These are phyloP conservation scores for Aphidoletes aphidimyza DNA, from an alignment of 2,888 invertebrate genomes.

Conservation along the genomic window DNA sequence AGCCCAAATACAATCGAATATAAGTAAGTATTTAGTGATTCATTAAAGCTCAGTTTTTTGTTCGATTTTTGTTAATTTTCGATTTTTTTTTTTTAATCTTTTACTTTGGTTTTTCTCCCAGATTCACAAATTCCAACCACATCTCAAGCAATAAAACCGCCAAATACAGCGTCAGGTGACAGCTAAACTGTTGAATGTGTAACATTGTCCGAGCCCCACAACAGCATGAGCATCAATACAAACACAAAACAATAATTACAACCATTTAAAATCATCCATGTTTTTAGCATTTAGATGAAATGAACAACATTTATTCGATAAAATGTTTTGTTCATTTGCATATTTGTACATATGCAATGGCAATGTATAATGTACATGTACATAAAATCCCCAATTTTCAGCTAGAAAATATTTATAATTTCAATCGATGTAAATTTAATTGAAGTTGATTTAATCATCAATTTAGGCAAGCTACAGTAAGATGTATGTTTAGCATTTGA, in stretches of 20 bases:
- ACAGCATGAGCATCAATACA: background rate
- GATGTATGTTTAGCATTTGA: no score
- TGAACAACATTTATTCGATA: background rate
- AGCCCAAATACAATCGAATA: slow-evolving; percentile 11
- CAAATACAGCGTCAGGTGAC: slow-evolving; percentile 22
- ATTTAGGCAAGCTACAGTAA: no score
- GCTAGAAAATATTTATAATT: slow-evolving; percentile 22
- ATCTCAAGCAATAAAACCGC: slow-evolving; percentile 55
- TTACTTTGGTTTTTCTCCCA: background rate
- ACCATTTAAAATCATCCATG: background rate
- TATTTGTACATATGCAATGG: background rate
- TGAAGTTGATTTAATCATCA: slow-evolving; percentile 22
- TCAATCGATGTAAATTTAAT: slow-evolving; percentile 21
- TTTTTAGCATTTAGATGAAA: slow-evolving; percentile 9
- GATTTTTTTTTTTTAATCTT: background rate
- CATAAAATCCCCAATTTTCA: background rate
- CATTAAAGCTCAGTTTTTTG: background rate
- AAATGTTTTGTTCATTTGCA: background rate
- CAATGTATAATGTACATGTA: slow-evolving; percentile 14
- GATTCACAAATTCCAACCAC: slow-evolving; percentile 57
- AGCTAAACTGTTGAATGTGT: background rate
- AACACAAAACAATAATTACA: background rate
- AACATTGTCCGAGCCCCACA: background rate
- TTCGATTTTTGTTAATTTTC: background rate
- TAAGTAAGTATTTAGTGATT: background rate